phyloP scores from a whole-genome alignment of 2,113 vertebrate species.

The Pangasianodon hypophthalmus region DNA sequence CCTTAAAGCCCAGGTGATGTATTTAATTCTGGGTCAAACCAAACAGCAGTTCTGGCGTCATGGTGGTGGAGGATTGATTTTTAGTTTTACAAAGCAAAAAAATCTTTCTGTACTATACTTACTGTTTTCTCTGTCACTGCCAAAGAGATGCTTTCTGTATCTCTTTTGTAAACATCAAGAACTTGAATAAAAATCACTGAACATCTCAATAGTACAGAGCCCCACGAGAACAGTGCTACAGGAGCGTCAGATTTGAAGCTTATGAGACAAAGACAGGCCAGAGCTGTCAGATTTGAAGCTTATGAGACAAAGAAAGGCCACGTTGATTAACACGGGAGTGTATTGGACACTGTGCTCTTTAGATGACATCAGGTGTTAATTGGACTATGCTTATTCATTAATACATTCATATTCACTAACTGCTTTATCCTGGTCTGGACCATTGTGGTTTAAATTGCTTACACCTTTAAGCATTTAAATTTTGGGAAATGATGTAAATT shows the following conservation, averaged over 20 bases:
- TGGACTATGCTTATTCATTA: not conserved
- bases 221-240: too few species aligned
- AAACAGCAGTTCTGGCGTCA: not conserved
- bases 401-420: not conserved
- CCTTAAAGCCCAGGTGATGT: not conserved
- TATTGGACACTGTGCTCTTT: not conserved
- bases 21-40: not conserved
- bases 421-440: not conserved
- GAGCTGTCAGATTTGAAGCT: too few species aligned
- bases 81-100: not conserved
- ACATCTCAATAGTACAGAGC: not conserved
- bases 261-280: too few species aligned
- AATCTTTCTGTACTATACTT: not conserved
- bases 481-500: not conserved
- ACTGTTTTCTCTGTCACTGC: slow-evolving; percentile 32
- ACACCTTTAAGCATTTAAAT: not conserved
- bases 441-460: not conserved
- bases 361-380: not conserved
- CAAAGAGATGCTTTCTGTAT: not conserved
- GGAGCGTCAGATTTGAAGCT: not conserved
- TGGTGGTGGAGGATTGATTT: not conserved
- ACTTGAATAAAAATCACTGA: too few species aligned
- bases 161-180: not conserved
- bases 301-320: not conserved
- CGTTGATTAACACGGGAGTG: not conserved